Evolutionary conservation across 2,797 vertebrate genomes (phyloP).

Genomic region (Tolypeutes matacus): DNA sequence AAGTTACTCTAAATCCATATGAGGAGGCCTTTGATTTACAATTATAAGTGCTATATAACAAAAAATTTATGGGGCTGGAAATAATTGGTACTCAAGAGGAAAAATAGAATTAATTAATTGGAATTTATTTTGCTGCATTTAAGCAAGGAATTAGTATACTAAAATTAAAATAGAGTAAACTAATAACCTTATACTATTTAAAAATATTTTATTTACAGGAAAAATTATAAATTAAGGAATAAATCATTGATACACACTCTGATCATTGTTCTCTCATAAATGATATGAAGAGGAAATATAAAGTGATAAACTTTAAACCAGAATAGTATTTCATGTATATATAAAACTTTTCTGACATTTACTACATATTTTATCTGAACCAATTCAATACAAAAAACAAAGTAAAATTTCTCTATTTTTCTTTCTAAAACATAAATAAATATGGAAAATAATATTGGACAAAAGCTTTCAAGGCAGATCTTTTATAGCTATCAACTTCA

Average conservation of each 20-base stretch:
- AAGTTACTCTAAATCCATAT: neutral
- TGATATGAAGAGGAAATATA: neutral
- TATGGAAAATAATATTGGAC: neutral
- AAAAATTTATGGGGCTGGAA: neutral
- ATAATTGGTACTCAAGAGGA: neutral
- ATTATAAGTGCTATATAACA: neutral
- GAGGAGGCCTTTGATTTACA: neutral
- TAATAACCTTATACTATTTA: neutral
- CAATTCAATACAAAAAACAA: neutral
- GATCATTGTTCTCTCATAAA: neutral
- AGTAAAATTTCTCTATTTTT: neutral
- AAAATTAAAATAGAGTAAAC: neutral
- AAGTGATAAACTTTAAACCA: neutral
- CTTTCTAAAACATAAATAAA: neutral
- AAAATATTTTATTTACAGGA: neutral
- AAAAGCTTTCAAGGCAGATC: neutral
- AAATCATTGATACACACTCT: neutral
- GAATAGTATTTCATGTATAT: neutral
- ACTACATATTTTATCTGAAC: neutral
- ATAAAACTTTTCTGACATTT: neutral
- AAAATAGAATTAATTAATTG: neutral
- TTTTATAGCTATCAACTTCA: neutral
- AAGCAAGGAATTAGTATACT: conserved; percentile 5
- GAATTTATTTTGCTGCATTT: neutral
- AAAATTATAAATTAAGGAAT: neutral